phyloP scores from a whole-genome alignment of 2,113 vertebrate species.

The Phylloscopus trochilus region DNA sequence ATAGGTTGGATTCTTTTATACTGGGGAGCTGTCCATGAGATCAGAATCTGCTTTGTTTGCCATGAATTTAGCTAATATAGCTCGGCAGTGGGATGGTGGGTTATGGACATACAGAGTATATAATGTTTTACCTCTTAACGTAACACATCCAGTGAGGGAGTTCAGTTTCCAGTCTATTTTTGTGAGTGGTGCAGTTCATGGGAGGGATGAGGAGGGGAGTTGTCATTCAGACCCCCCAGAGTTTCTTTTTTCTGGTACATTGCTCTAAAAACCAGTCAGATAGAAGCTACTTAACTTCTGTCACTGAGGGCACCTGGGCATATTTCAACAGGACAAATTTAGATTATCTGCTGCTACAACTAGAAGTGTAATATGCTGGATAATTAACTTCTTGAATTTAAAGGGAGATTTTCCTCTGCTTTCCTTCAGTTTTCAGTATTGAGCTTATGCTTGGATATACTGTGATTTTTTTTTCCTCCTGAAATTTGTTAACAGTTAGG shows the following conservation, averaged over 20 bases:
- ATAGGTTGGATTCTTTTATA: rapidly evolving
- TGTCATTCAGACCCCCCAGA: background rate
- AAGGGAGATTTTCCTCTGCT: background rate
- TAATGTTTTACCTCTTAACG: background rate
- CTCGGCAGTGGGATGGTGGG: background rate
- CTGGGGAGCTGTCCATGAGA: background rate
- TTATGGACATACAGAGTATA: rapidly evolving
- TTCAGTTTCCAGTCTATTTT: background rate
- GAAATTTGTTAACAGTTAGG: background rate
- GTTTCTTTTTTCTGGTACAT: background rate
- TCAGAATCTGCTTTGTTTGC: background rate
- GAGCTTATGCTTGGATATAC: background rate
- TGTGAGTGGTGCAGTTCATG: background rate
- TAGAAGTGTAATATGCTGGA: background rate
- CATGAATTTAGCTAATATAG: background rate
- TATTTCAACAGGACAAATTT: background rate
- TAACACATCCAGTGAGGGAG: background rate
- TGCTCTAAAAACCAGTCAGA: background rate
- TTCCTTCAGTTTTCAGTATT: background rate
- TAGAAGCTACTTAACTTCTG: background rate
- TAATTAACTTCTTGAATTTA: background rate
- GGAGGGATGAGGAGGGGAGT: background rate
- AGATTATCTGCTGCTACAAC: background rate
- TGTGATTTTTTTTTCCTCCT: background rate
- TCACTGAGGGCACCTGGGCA: background rate